Evolutionary conservation across 2,113 vertebrate species (phyloP), one percentile per base, ranked within the genome.

Genomic region (Sula dactylatra): DNA sequence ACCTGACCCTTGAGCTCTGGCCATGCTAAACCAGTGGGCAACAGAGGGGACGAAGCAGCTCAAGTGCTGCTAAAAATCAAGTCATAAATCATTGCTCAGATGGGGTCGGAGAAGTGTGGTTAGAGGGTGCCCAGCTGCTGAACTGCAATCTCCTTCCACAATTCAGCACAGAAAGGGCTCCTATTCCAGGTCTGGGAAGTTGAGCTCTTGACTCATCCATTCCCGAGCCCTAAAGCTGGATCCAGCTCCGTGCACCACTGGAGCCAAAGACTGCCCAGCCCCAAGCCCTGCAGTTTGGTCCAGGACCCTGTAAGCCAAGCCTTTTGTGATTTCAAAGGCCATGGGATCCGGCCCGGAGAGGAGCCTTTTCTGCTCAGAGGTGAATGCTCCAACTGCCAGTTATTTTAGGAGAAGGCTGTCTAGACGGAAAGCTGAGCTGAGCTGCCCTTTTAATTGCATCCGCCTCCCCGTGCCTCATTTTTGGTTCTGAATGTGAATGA

Each of bases 381-480:
- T 54, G 86, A 90, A 32, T 66, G 90, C 83, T 96, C 78, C 85
- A 66, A 32, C 25, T 82, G 90, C 58, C 0, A 2, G 77, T 86
- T 95, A 94, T 95, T 93, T 97, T 96, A 76, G 50, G 88, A 93
- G 61, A 78, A 64, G 29, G 22, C 84, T 88, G 86, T 97, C 88
- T 94, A 97, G 95, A 91, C 73, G 0, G 89, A 91, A 97, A 95
- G 78, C 77, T 27, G 83, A 94, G 91, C 91, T 16, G 80, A 94
- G 92, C 93, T 92, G 86, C 69, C 70, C 82, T 93, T 92, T 82
- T 86, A 82, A 93, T 67, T 85, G 83, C 89, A 96, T 95, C 94
- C 27, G 15, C 90, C 93, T 92, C 84, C 87, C 88, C 4, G 0
- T 38, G 96, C 61, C 90, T 44, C 65, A 25, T 49, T 79, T 82